These are phyloP conservation scores for Scolanthus callimorphus DNA, from an alignment of 92 coral and sea anemone genomes.

Conservation along the genomic window DNA sequence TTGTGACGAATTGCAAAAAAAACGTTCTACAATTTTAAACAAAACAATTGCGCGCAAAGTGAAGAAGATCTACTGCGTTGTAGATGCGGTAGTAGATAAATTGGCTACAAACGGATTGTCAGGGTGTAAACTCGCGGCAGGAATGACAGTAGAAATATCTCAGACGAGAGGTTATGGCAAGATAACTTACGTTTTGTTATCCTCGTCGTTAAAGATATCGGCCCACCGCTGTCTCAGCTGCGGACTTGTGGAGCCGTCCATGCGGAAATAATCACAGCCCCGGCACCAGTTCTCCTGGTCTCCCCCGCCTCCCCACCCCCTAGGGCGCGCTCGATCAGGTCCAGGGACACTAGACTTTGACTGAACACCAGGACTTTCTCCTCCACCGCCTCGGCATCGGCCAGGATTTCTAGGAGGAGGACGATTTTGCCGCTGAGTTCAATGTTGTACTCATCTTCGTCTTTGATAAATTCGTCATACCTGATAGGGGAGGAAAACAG, in stretches of 20 bases:
- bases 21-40: too few relatives aligned
- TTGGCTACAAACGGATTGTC: too few relatives aligned
- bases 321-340: conserved; percentile 88
- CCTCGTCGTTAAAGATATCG: conserved; percentile 89
- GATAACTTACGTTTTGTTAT: conserved; percentile 91
- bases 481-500: too few relatives aligned
- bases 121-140: too few relatives aligned
- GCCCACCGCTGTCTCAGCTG: conserved; percentile 95
- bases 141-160: too few relatives aligned
- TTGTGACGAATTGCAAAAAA: too few relatives aligned
- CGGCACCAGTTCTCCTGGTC: conserved; percentile 98
- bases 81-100: too few relatives aligned
- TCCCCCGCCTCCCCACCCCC: conserved; percentile 98
- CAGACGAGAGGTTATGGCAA: too few relatives aligned
- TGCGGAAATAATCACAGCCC: conserved; percentile 98
- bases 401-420: conserved; percentile 83
- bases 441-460: conserved; percentile 81
- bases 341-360: conserved; percentile 91
- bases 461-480: conserved; percentile 86
- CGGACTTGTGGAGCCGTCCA: conserved; percentile 97
- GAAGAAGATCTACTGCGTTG: too few relatives aligned
- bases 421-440: conserved; percentile 94
- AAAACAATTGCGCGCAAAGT: too few relatives aligned
- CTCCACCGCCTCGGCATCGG: conserved; percentile 97
- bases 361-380: conserved; percentile 98